phyloP scores from a whole-genome alignment of 2,888 invertebrate genomes.

The Ophonus ardosiacus region DNA sequence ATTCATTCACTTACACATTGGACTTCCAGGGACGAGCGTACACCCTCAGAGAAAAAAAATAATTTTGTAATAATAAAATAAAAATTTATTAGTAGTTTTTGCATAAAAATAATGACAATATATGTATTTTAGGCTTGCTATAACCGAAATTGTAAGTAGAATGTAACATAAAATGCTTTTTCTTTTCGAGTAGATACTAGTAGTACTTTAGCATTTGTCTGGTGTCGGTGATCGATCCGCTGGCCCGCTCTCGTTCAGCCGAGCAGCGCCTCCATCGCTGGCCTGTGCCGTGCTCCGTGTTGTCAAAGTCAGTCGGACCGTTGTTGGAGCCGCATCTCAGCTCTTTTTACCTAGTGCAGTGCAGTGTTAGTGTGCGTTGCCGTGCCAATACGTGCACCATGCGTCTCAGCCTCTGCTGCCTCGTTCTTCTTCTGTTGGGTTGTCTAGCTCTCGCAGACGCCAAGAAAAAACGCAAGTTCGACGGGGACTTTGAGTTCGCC shows the following conservation, averaged over 20 bases:
- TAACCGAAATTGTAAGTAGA: no score
- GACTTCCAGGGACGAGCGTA: no score
- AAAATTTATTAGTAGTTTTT: no score
- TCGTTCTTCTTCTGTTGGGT: conserved; percentile 74
- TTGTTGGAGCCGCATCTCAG: conserved; percentile 10
- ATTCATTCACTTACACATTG: no score
- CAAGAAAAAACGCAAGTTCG: conserved; percentile 84
- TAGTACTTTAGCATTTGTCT: no score
- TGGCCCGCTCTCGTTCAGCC: conserved; percentile 16
- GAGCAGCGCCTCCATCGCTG: conserved; percentile 1
- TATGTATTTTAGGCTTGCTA: no score
- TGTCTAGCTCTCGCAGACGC: conserved; percentile 75
- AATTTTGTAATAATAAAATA: no score
- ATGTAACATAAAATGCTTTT: no score
- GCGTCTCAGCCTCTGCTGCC: background rate
- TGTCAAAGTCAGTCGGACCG: conserved; percentile 57
- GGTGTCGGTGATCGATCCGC: conserved; percentile 13
- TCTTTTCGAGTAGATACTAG: no score
- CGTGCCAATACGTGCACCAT: background rate
- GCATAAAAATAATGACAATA: no score
- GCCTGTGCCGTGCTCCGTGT: background rate
- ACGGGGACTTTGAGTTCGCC: conserved; percentile 88
- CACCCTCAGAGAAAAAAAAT: no score
- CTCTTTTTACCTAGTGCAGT: conserved; percentile 26
- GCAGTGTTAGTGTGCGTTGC: conserved; percentile 7